A percentile compares a stretch with the other conserved stretches of the same genome.
These are phyloP conservation scores for Gadopsis bispinosus DNA, from an alignment of 2,797 vertebrate genomes.

Conservation along the genomic window DNA sequence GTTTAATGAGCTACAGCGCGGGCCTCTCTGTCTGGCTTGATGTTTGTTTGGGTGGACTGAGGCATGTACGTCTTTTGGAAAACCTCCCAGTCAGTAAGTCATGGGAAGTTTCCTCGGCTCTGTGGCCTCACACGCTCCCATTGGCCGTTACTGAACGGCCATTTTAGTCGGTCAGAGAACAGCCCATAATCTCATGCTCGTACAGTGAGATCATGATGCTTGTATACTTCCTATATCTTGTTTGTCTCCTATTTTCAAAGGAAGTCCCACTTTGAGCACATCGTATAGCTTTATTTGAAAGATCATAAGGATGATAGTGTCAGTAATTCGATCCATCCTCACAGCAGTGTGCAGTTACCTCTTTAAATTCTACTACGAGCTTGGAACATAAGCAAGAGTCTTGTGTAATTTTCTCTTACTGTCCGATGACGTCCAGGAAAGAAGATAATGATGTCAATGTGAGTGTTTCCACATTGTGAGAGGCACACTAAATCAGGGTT, in stretches of 20 bases:
- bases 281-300: background rate
- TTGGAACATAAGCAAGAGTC: conserved; percentile 14
- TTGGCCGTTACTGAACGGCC: background rate
- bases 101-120: conserved; percentile 60
- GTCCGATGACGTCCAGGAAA: conserved; percentile 50
- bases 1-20: background rate
- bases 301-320: background rate
- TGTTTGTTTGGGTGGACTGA: conserved; percentile 58
- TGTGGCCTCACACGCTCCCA: conserved; percentile 20
- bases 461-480: conserved; percentile 18
- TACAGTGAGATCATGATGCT: conserved; percentile 21
- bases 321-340: background rate
- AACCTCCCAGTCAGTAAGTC: conserved; percentile 60
- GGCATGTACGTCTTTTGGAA: conserved; percentile 65
- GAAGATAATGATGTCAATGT: conserved; percentile 17
- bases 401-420: conserved; percentile 66
- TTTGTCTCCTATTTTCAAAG: background rate
- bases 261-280: conserved; percentile 16
- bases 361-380: conserved; percentile 11
- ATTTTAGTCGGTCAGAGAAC: conserved; percentile 28
- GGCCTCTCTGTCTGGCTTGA: conserved; percentile 5
- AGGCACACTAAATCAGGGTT: conserved; percentile 30
- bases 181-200: conserved; percentile 11
- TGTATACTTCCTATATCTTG: conserved; percentile 34
- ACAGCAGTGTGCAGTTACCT: background rate